Evolutionary conservation across 1,140 invertebrate genomes (phyloP), one percentile per base, ranked within the genome.

Genomic region (Neuroterus valhalla): DNA sequence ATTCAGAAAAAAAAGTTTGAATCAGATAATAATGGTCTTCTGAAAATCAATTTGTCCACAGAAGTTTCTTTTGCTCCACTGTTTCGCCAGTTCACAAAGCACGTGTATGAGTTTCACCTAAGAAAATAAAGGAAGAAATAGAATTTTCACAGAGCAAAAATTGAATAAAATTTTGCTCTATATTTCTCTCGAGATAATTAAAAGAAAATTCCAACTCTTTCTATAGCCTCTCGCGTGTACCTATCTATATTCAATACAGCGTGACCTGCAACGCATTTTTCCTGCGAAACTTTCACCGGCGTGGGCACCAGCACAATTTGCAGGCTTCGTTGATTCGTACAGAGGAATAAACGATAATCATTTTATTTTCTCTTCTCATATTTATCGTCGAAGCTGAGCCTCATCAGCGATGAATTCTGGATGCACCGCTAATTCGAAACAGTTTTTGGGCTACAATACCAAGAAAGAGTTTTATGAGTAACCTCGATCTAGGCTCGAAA

Each of bases 271-370:
- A 79, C 74, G 71, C 19, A 74, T 50, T 75, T 67, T 75, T 67
- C 73, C 52, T 74, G 71, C 74, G 45, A 17, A 71, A 78, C 79
- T 80, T 78, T 80, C 79, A 78, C 76, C 76, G 23, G 73, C 17
- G 69, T 5, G n/a, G n/a, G 43, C 70, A 44, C 52, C 19, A 31
- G 70, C 46, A 38, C 68, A 70, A 62, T 62, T 62, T 62, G 21
- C 31, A 62, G 21, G 55, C 21, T 62, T 38, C 26, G 55, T 62
- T 62, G 26, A 62, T n/a, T n/a, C 50, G 19, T 21, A 26, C 21
- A 52, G 19, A 52, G 11, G 11, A 2, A 15, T 38, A 8, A 52
- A 21, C 6, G 19, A 31, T 31, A 62, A 62, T 62, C 14, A 62
- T 62, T 62, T 62, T 3, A 62, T 31, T 62, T 62, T 62, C 52